Conservation (phyloP, 2,888 invertebrate species). For the Agrotis puta region DNA sequence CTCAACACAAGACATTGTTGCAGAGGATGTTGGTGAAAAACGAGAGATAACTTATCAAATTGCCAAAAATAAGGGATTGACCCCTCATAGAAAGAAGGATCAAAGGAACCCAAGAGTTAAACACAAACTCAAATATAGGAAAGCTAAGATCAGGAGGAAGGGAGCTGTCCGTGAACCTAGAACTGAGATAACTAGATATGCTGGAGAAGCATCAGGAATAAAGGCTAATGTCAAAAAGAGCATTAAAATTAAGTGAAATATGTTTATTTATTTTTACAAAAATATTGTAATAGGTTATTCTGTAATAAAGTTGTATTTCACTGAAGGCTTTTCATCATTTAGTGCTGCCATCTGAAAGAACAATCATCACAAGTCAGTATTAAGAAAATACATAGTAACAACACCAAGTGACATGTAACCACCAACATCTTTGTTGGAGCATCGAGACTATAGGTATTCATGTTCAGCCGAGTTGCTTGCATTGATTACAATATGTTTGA, state of each 20-base stretch:
- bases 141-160: slow-evolving; percentile 97
- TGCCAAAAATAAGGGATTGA: slow-evolving; percentile 98
- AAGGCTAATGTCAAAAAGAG: slow-evolving; percentile 97
- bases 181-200: slow-evolving; percentile 95
- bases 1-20: slow-evolving; percentile 74
- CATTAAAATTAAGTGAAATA: slow-evolving; percentile 94
- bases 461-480: too few species aligned
- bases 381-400: not conserved
- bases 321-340: slow-evolving; percentile 61
- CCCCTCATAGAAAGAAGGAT: slow-evolving; percentile 97
- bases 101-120: slow-evolving; percentile 98
- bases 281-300: slow-evolving; percentile 71
- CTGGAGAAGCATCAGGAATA: slow-evolving; percentile 98
- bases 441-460: too few species aligned
- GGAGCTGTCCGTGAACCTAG: slow-evolving; percentile 97
- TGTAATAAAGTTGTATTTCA: slow-evolving; percentile 75
- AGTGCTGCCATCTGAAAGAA: slow-evolving; percentile 89
- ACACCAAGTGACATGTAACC: not conserved
- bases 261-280: slow-evolving; percentile 65
- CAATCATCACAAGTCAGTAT: slow-evolving; percentile 39
- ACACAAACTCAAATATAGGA: slow-evolving; percentile 97
- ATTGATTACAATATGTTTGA: too few species aligned
- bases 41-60: slow-evolving; percentile 98
- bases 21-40: slow-evolving; percentile 90
- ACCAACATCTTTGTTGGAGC: too few species aligned